Evolutionary conservation across 2,113 vertebrate genomes (phyloP), one percentile per base, ranked within the genome.

Genomic region (Myrmecobius fasciatus): DNA sequence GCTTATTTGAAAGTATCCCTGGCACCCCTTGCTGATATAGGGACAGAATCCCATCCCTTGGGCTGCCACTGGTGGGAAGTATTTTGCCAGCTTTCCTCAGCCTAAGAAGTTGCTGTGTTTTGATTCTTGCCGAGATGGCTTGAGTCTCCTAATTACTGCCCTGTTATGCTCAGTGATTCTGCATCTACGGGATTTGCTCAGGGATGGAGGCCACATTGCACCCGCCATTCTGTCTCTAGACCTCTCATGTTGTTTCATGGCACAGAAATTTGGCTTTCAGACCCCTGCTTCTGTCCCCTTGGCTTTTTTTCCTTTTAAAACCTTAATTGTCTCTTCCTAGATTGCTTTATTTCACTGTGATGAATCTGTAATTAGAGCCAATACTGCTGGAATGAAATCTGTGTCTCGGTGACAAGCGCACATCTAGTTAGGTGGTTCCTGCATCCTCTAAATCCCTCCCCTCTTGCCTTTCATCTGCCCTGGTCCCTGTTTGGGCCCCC

Each of bases 241-340:
- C 46, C 90, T 89, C 8, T 46, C 48, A 36, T 91, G 49, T 67
- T 25, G 9, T 96, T 93, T 92, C 25, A 31, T n/a, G n/a, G n/a
- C 49, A 75, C 20, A n/a, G 17, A 51, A 26, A 7, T 48, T 20
- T 67, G 53, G 53, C 43, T 92, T 14, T 83, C 36, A 92, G n/a
- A 48, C 47, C 28, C 90, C 25, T 97, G 0, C 43, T 88, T 31
- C 51, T 51, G 36, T 54, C 47, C 24, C 28, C 60, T 91, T 46
- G 91, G 25, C 53, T 90, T 53, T 94, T 96, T 91, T 91, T 54
- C 91, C 88, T 54, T 93, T 97, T 93, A 43, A 95, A 12, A 36
- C 92, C 28, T 93, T 52, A 91, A 48, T 95, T 96, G 56, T 91
- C 60, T 24, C 26, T 91, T 89, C 8, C 17, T 10, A 46, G 25